Evolutionary conservation across 2,888 invertebrate species (phyloP), one percentile per base, ranked within the genome.

Genomic region (Melanostoma scalare): DNA sequence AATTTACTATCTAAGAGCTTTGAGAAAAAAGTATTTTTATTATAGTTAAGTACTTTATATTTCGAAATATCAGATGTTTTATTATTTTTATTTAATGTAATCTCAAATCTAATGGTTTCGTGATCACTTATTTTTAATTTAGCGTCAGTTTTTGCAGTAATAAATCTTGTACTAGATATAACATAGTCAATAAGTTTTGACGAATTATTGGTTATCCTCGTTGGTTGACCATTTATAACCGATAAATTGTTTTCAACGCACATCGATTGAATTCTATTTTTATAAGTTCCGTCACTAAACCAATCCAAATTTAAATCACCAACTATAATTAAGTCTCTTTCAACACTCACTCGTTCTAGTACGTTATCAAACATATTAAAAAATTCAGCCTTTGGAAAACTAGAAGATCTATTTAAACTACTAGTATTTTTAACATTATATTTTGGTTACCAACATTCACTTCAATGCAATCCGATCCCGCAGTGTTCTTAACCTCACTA

Each of bases 21-120:
- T 3, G 38, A 38, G 55, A 55, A 55, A 20, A 55, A 38, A 6
- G 6, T 55, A 55, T 55, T 38, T 3, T 55, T 55, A 38, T 55
- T n/a, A 55, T 55, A 8, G 20, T 6, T 38, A 3, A 30, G 5
- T 4, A 20, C 9, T 8, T 53, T 4, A 4, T 53, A 35, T 36
- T 33, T 33, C 1, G 0, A 33, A 52, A 5, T 35, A n/a, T n/a
- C n/a, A n/a, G n/a, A n/a, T 33, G 36, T 2, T 53, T 53, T 9
- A 10, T 10, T 10, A 53, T 53, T 36, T 1, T 35, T 53, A 35
- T 35, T 53, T 53, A 36, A 5, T 5, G 35, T 36, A 53, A 53
- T 33, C 0, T 53, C 53, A 53, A 53, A 53, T 53, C 53, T n/a
- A 53, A 53, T 36, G 8, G 31, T 53, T 36, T 53, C 50, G 6